Evolutionary conservation across 2,113 vertebrate genomes (phyloP).

Genomic region (Meleagris gallopavo): DNA sequence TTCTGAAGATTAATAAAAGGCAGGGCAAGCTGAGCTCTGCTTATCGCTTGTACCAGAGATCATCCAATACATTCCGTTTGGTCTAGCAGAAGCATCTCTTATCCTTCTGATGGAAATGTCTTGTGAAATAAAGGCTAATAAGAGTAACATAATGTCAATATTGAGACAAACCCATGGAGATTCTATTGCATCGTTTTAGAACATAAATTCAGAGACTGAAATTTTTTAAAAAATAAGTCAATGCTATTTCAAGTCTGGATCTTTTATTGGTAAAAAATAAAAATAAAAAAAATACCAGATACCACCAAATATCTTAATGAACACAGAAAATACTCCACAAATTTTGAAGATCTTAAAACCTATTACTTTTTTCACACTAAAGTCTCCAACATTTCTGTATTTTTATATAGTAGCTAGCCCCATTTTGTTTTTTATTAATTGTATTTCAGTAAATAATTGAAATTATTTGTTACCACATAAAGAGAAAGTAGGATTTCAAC

Average conservation of each 20-base stretch:
- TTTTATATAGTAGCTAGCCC: background rate
- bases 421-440: conserved; percentile 22
- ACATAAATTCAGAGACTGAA: background rate
- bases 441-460: conserved; percentile 27
- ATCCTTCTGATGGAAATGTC: background rate
- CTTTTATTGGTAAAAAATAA: background rate
- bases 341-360: conserved; percentile 16
- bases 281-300: no score
- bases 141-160: background rate
- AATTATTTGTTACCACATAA: conserved; percentile 5
- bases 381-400: background rate
- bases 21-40: background rate
- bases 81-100: background rate
- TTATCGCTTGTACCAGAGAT: background rate
- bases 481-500: conserved; percentile 14
- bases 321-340: background rate
- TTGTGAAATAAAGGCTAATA: background rate
- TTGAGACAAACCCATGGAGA: background rate
- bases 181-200: background rate
- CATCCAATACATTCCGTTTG: background rate
- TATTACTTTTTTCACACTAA: background rate
- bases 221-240: background rate
- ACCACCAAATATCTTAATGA: background rate
- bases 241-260: background rate
- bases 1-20: background rate